Conservation (phyloP, 2,113 vertebrate genomes). For the Scopus umbretta region DNA sequence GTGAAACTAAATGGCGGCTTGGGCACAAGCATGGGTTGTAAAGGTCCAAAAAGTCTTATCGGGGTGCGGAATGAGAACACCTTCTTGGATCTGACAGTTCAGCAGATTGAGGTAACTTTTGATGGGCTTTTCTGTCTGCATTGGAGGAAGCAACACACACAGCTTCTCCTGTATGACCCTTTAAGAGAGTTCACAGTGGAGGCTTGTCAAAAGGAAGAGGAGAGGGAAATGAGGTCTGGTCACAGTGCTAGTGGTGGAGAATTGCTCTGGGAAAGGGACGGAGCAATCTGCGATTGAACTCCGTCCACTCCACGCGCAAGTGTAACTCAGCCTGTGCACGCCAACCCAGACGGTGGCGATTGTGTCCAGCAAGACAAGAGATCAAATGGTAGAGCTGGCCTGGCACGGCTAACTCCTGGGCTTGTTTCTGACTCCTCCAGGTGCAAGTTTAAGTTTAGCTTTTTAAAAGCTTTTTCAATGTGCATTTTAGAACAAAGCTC, state of each 20-base stretch:
- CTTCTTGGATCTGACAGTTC: conserved; percentile 95
- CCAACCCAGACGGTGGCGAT: background rate
- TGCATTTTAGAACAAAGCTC: background rate
- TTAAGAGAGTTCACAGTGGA: background rate
- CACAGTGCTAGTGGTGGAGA: background rate
- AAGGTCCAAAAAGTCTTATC: conserved; percentile 95
- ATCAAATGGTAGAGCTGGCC: background rate
- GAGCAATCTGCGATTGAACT: rapidly evolving
- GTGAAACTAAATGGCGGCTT: conserved; percentile 95
- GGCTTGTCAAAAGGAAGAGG: background rate
- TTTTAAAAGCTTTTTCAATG: background rate
- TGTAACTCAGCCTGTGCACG: background rate
- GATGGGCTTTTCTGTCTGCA: background rate
- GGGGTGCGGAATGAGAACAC: conserved; percentile 96
- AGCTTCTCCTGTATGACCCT: background rate
- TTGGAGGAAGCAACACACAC: background rate
- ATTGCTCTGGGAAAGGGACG: background rate
- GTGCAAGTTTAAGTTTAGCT: background rate
- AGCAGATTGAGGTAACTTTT: conserved; percentile 89
- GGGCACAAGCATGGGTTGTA: conserved; percentile 98
- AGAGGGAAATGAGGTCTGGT: background rate
- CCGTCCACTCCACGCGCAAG: rapidly evolving
- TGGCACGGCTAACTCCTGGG: background rate
- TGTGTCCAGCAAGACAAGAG: background rate
- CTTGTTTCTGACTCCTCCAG: background rate